These are phyloP conservation scores for Manacus vitellinus DNA, from an alignment of 2,113 vertebrate genomes.

Conservation along the genomic window DNA sequence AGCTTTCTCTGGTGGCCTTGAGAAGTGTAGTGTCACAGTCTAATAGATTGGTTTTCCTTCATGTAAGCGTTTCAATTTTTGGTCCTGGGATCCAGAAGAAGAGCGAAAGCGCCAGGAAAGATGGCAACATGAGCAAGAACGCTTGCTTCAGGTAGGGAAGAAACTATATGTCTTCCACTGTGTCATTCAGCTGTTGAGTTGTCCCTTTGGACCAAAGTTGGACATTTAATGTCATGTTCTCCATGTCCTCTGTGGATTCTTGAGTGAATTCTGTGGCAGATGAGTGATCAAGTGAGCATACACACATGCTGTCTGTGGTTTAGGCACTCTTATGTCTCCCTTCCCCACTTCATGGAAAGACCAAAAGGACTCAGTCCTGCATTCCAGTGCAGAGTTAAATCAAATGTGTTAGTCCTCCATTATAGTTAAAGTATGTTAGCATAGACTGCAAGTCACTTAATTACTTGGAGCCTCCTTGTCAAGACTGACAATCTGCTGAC, in stretches of 20 bases:
- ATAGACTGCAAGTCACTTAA: neutral
- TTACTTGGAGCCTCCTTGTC: neutral
- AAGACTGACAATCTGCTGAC: neutral
- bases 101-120: slow-evolving; percentile 93
- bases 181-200: neutral
- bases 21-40: neutral
- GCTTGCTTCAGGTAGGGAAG: slow-evolving; percentile 89
- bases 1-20: neutral
- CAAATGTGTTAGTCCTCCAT: neutral
- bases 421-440: neutral
- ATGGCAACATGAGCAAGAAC: slow-evolving; percentile 97
- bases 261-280: neutral
- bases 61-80: slow-evolving; percentile 83
- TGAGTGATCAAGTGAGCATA: neutral
- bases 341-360: neutral
- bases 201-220: neutral
- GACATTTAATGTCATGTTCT: neutral
- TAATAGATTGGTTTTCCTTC: slow-evolving; percentile 62
- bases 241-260: neutral
- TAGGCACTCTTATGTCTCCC: neutral
- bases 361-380: neutral
- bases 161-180: neutral
- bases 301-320: neutral
- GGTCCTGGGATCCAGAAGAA: slow-evolving; percentile 96
- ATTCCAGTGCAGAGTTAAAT: neutral